Evolutionary conservation across 2,113 vertebrate species (phyloP), one percentile per base, ranked within the genome.

Genomic region (Thamnaconus septentrionalis): DNA sequence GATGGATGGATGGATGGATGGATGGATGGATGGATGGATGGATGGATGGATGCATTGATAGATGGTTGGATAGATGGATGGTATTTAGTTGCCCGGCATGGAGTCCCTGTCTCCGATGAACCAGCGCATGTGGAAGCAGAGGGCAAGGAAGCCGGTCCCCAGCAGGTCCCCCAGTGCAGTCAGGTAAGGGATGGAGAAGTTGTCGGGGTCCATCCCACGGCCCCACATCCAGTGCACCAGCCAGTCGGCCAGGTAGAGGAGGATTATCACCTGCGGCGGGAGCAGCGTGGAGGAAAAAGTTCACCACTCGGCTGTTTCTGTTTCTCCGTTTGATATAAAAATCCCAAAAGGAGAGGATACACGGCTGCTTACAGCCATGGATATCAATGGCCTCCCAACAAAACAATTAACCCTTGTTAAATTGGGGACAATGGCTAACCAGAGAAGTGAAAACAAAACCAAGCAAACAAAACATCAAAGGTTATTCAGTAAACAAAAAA

Each of bases 191-290:
- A 99, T 99, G 81, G 96, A 98, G 91, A 98, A 99, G 91, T 99
- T 99, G 91, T 99, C 97, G 0, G 97, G 97, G 66, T 99, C 94
- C 87, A 99, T 93, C 64, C 96, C 94, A 64, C 97, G 89, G 42
- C 93, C 91, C 97, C 97, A 99, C 97, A 99, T 99, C 97, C 97
- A 99, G 88, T 98, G 94, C 56, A 98, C 97, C 96, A 99, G 98
- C 97, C 97, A 99, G 92, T 99, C 96, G 4, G 97, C 97, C 64
- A 99, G 93, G 90, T 98, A 99, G 41, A 99, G 94, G 4, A 99
- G 95, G 81, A 98, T 94, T 53, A 98, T 84, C 40, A 99, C 97
- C 97, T 99, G 64, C 52, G 8, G n/a, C 73, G 8, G 1, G 45
- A 51, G 41, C 18, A 48, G 8, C 45, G 45, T 46, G 45, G 5